A percentile compares a stretch with the other conserved stretches of the same genome.
Evolutionary conservation across 1,140 invertebrate genomes (phyloP).

Genomic region (Drosophila quadrilineata): DNA sequence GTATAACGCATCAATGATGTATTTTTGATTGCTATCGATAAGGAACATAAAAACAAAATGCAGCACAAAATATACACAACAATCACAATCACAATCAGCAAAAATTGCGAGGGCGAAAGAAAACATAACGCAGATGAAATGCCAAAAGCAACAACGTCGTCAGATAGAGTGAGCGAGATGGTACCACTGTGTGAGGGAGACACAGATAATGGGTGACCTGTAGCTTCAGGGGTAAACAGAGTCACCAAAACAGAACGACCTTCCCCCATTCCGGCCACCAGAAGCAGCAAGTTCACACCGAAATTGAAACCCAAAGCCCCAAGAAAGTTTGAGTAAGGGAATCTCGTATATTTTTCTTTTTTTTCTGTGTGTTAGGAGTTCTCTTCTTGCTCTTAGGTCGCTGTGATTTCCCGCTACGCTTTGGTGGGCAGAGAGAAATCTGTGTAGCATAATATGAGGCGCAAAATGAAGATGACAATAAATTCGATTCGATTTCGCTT

Average conservation of each 20-base stretch:
- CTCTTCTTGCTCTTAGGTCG: too few relatives aligned
- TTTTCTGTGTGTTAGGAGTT: too few relatives aligned
- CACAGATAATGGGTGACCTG: conserved; percentile 53
- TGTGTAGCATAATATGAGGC: conserved; percentile 74
- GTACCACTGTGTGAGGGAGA: not conserved
- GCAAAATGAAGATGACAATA: conserved; percentile 78
- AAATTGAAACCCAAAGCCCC: conserved; percentile 67
- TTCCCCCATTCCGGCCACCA: not conserved
- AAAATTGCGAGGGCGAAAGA: conserved; percentile 59
- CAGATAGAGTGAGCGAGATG: conserved; percentile 3
- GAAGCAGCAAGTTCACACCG: conserved; percentile 73
- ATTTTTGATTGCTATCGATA: conserved; percentile 72
- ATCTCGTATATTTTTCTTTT: too few relatives aligned
- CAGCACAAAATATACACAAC: conserved; percentile 17
- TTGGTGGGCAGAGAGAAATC: conserved; percentile 46
- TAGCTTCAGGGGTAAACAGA: conserved; percentile 62
- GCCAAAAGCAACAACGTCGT: conserved; percentile 38
- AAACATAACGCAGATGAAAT: conserved; percentile 57
- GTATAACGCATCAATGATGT: conserved; percentile 46
- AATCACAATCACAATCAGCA: conserved; percentile 50
- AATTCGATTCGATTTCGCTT: conserved; percentile 79
- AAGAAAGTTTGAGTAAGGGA: too few relatives aligned
- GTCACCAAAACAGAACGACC: too few relatives aligned
- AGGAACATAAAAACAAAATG: conserved; percentile 27
- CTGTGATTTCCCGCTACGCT: too few relatives aligned